Evolutionary conservation across 2,797 vertebrate species (phyloP).

Genomic region (Propithecus perrieri): DNA sequence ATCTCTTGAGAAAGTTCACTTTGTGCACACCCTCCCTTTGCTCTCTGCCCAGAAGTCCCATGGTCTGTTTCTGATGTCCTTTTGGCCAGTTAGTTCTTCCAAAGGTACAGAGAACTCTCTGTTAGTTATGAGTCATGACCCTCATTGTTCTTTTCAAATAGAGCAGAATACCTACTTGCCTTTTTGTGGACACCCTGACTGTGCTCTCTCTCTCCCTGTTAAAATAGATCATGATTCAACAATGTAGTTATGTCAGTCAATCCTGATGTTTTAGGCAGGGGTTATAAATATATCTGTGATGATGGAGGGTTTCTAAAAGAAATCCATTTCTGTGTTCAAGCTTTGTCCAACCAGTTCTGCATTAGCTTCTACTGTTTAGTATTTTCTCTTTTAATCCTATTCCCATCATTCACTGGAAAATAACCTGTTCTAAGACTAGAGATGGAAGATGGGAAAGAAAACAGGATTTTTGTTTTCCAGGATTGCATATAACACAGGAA

Average conservation of each 20-base stretch:
- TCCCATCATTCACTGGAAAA: not conserved
- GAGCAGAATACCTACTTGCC: not conserved
- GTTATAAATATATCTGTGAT: slow-evolving; percentile 63
- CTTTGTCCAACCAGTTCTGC: not conserved
- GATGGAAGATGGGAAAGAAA: not conserved
- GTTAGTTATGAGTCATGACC: not conserved
- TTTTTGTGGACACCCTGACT: not conserved
- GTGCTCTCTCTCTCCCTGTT: not conserved
- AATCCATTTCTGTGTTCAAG: slow-evolving; percentile 29
- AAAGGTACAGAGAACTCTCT: not conserved
- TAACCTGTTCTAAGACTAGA: not conserved
- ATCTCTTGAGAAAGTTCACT: not conserved
- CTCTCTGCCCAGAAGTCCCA: not conserved
- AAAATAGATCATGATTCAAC: slow-evolving; percentile 60
- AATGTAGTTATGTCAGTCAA: slow-evolving; percentile 48
- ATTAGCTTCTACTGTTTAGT: not conserved
- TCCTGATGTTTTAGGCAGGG: slow-evolving; percentile 43
- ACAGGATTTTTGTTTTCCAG: not conserved
- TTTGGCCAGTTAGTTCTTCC: slow-evolving; percentile 32
- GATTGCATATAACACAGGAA: not conserved
- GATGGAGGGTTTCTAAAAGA: slow-evolving; percentile 56
- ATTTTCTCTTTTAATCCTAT: not conserved
- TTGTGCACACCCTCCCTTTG: not conserved
- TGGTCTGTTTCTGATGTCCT: not conserved
- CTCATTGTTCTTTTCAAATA: slow-evolving; percentile 41